Evolutionary conservation across 2,888 invertebrate species (phyloP).

Genomic region (Ferdinandea cuprea): DNA sequence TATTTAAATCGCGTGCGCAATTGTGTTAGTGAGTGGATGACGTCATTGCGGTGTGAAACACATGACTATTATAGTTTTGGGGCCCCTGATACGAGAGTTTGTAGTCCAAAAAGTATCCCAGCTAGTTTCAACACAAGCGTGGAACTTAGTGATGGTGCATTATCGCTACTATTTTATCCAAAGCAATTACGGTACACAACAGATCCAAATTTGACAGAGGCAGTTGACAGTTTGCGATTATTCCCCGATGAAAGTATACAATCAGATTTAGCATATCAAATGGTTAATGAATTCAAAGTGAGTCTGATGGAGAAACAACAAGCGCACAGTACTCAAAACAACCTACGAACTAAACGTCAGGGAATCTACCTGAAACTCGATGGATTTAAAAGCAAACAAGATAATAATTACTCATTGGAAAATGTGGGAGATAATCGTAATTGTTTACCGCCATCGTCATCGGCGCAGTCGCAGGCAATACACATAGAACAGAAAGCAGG

Average conservation of each 20-base stretch:
- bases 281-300: constrained; percentile 80
- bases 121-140: constrained; percentile 74
- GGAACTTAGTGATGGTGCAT: constrained; percentile 8
- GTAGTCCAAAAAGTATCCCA: constrained; percentile 81
- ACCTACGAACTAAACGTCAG: constrained; percentile 72
- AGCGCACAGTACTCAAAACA: constrained; percentile 53
- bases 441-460: constrained; percentile 36
- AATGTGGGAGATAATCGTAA: constrained; percentile 62
- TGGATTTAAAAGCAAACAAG: constrained; percentile 58
- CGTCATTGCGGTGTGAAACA: constrained; percentile 80
- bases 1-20: constrained; percentile 75
- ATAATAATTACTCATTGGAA: constrained; percentile 52
- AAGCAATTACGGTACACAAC: background rate
- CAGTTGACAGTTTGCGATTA: constrained; percentile 29
- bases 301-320: constrained; percentile 79
- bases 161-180: constrained; percentile 34
- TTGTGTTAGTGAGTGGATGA: constrained; percentile 82
- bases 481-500: constrained; percentile 55
- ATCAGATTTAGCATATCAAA: constrained; percentile 68
- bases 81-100: constrained; percentile 77
- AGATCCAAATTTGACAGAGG: constrained; percentile 10
- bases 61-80: constrained; percentile 78
- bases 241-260: constrained; percentile 34
- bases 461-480: constrained; percentile 57
- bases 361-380: constrained; percentile 77